Percentiles rank a stretch among this genome's conserved stretches.
These are phyloP conservation scores for Dendrocopos noguchii DNA, from an alignment of 2,113 vertebrate species.

Conservation along the genomic window DNA sequence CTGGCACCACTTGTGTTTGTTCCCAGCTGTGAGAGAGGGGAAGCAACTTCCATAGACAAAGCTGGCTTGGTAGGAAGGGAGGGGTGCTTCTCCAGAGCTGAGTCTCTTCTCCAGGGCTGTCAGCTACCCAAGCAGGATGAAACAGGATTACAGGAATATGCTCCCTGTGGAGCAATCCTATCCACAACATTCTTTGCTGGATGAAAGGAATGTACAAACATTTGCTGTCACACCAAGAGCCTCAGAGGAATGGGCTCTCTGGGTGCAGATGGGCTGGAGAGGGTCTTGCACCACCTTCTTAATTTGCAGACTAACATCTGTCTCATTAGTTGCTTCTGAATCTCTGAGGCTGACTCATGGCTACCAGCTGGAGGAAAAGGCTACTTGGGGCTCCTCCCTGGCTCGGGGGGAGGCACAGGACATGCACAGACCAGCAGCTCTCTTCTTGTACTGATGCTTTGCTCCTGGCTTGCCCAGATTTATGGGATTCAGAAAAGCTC, in stretches of 20 bases:
- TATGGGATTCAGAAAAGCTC: background rate
- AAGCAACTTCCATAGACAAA: background rate
- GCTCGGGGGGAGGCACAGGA: background rate
- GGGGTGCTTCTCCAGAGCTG: background rate
- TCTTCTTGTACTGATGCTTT: accelerated
- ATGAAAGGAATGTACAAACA: background rate
- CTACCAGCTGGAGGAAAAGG: background rate
- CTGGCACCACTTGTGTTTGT: accelerated
- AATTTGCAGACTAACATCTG: background rate
- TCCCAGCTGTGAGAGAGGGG: background rate
- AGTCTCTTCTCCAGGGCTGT: background rate
- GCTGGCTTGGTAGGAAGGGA: background rate
- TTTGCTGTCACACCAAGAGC: background rate
- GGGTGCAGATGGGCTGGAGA: background rate
- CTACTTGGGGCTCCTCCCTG: background rate
- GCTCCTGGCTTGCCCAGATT: background rate
- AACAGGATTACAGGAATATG: background rate
- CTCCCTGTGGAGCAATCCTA: background rate
- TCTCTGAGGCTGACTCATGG: background rate
- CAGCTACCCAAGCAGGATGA: accelerated
- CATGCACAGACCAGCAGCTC: background rate
- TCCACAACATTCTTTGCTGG: background rate
- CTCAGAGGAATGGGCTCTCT: background rate
- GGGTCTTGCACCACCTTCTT: background rate
- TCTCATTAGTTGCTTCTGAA: background rate